Evolutionary conservation across 2,797 vertebrate genomes (phyloP).

Genomic region (Hemitrygon akajei): DNA sequence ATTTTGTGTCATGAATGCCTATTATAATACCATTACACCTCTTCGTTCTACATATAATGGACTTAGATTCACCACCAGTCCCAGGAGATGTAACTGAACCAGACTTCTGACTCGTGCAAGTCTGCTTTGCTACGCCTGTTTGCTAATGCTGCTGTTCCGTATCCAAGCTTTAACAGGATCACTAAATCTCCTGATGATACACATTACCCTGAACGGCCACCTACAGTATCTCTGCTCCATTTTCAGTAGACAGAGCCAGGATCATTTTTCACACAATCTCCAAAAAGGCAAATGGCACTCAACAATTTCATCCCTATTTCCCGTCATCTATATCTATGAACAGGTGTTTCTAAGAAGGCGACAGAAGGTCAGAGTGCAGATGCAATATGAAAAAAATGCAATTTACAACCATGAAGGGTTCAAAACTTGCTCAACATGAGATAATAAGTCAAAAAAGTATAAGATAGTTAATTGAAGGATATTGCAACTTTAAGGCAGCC

Average conservation of each 20-base stretch:
- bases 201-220: constrained; percentile 12
- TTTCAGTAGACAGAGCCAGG: constrained; percentile 44
- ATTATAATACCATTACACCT: constrained; percentile 30
- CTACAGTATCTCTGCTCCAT: constrained; percentile 38
- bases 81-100: constrained; percentile 24
- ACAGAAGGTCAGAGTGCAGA: constrained; percentile 59
- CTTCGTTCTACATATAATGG: constrained; percentile 13
- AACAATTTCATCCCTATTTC: constrained; percentile 56
- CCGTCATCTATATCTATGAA: constrained; percentile 54
- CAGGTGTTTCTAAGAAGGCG: constrained; percentile 61
- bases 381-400: background rate
- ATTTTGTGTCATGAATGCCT: background rate
- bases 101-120: constrained; percentile 27
- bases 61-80: background rate
- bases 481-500: background rate
- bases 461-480: constrained; percentile 9
- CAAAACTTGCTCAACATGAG: background rate
- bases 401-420: background rate
- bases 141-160: constrained; percentile 31
- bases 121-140: constrained; percentile 24
- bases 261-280: constrained; percentile 52
- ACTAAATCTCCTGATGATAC: constrained; percentile 36
- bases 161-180: constrained; percentile 35
- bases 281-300: constrained; percentile 53
- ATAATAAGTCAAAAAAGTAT: background rate